These are phyloP conservation scores for Campaea margaritaria DNA, from an alignment of 2,888 invertebrate genomes.

Conservation along the genomic window DNA sequence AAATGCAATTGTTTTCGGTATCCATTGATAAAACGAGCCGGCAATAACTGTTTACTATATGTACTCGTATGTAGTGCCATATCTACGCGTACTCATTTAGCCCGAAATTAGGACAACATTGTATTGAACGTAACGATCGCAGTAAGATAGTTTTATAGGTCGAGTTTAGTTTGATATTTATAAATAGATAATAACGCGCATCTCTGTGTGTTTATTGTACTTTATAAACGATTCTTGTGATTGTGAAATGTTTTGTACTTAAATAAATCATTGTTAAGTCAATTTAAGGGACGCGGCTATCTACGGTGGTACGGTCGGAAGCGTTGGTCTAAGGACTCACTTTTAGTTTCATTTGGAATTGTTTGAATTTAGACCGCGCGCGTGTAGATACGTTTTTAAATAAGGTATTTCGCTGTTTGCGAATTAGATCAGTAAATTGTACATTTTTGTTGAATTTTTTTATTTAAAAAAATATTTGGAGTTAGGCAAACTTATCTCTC, in stretches of 20 bases:
- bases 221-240: constrained; percentile 50
- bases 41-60: background rate
- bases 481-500: too few species aligned
- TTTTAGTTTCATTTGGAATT: background rate
- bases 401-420: background rate
- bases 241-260: constrained; percentile 46
- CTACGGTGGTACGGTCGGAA: background rate
- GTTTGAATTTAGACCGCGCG: background rate
- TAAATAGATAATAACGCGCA: constrained; percentile 61
- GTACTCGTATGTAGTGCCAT: constrained; percentile 40
- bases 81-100: constrained; percentile 57
- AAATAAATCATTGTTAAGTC: constrained; percentile 23
- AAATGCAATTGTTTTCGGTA: constrained; percentile 37
- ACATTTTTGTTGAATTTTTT: too few species aligned
- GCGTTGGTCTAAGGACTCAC: too few species aligned
- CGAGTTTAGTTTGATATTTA: constrained; percentile 61
- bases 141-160: constrained; percentile 56
- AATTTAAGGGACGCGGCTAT: constrained; percentile 12
- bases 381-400: too few species aligned
- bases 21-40: constrained; percentile 31
- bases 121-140: constrained; percentile 50
- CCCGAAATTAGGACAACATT: constrained; percentile 59
- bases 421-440: too few species aligned
- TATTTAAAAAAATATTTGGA: too few species aligned
- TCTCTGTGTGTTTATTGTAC: constrained; percentile 55